Evolutionary conservation across 1,140 invertebrate species (phyloP), one percentile per base, ranked within the genome.

Genomic region (Brachionus rotundiformis): DNA sequence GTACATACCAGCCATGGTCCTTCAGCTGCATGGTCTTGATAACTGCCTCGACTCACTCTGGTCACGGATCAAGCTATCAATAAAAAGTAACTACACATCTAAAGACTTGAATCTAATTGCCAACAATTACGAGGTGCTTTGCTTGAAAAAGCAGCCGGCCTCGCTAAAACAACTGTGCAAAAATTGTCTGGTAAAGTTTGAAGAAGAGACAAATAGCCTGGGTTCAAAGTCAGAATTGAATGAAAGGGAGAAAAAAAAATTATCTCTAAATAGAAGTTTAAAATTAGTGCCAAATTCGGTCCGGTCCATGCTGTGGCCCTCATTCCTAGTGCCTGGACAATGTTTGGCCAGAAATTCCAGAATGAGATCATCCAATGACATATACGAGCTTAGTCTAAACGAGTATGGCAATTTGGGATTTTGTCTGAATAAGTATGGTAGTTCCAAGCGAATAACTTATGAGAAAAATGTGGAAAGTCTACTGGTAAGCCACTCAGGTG

Each of bases 401-500:
- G 36, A 59, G 25, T 36, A 19, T 31, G 76, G 76, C 11, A 54
- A 59, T 63, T 59, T 79, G 33, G 54, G 33, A 41, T 79, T 79
- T 73, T 44, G 68, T 73, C 1, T 73, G 1, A 54, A 79, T 10
- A 39, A 4, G 59, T 63, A 31, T 63, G 44, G 25, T 25, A 23
- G 8, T 23, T 13, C 25, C 16, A 79, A 36, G 47, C n/a, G 47
- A 23, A 41, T 63, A 33, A 79, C 76, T 10, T 79, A 59, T 33
- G 76, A 79, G 19, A 79, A 79, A 79, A 79, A 79, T 41, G 76
- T 79, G 11, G 76, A 79, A 79, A 79, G 47, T 61, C 19, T 79
- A 31, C 54, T 79, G 13, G 23, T 79, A n/a, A 79, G 59, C 16
- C 33, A 54, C 10, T 25, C 19, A 11, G 76, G 76, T 5, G 33